Evolutionary conservation across 1,140 invertebrate genomes (phyloP).

Genomic region (Rhopalosiphum padi): DNA sequence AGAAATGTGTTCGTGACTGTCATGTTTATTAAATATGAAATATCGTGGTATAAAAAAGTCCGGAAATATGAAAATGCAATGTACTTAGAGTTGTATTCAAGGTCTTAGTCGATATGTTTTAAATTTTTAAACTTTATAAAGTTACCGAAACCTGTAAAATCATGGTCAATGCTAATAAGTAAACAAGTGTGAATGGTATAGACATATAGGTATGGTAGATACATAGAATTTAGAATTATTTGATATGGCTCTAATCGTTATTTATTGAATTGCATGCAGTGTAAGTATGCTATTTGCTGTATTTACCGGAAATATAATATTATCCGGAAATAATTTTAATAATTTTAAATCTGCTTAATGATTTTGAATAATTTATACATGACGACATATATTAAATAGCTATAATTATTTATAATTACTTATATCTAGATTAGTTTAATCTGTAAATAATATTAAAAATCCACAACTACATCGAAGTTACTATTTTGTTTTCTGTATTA

Average conservation of each 20-base stretch:
- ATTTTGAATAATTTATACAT: not conserved
- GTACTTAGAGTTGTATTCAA: constrained; percentile 7
- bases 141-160: constrained; percentile 30
- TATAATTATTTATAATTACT: too few relatives aligned
- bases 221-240: not conserved
- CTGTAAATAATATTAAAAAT: not conserved
- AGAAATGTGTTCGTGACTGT: not conserved
- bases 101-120: not conserved
- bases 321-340: not conserved
- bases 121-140: not conserved
- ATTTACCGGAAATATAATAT: not conserved
- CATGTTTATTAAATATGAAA: not conserved
- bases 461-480: not conserved
- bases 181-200: not conserved
- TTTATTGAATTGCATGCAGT: not conserved
- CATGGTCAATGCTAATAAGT: constrained; percentile 33
- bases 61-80: constrained; percentile 16
- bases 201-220: not conserved
- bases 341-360: not conserved
- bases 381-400: too few relatives aligned
- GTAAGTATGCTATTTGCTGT: not conserved
- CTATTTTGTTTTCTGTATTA: not conserved
- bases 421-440: not conserved
- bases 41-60: not conserved
- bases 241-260: not conserved